Conservation (phyloP, 2,888 invertebrate species). For the Melikaiella ostensackeni region DNA sequence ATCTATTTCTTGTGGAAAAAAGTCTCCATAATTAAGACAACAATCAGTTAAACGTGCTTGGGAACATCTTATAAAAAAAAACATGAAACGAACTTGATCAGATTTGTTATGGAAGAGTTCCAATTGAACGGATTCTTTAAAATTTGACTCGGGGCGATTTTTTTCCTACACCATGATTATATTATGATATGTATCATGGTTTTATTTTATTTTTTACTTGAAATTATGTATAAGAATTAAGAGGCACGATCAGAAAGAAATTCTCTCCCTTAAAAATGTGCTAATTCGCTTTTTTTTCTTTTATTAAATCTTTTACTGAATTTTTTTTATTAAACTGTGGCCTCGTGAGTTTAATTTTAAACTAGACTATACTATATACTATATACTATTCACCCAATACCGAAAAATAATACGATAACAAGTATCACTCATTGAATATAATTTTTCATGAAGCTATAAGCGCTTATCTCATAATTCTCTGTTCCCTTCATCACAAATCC, state of each 20-base stretch:
- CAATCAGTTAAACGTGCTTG: constrained; percentile 74
- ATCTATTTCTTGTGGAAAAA: background rate
- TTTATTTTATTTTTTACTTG: background rate
- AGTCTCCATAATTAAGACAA: constrained; percentile 60
- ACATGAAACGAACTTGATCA: constrained; percentile 77
- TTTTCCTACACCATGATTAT: constrained; percentile 41
- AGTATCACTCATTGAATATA: constrained; percentile 30
- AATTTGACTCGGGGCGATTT: constrained; percentile 70
- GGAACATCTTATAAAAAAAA: constrained; percentile 70
- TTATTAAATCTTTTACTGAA: background rate
- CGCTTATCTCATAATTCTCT: background rate
- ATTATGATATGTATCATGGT: background rate
- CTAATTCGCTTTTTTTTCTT: background rate
- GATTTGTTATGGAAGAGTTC: constrained; percentile 77
- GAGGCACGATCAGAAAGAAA: constrained; percentile 21
- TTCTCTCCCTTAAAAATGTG: background rate
- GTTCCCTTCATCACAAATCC: constrained; percentile 32
- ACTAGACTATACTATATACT: background rate
- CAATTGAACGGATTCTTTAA: constrained; percentile 63
- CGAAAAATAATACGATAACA: constrained; percentile 20
- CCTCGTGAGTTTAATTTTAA: no score
- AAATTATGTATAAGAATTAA: background rate
- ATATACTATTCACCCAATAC: constrained; percentile 21
- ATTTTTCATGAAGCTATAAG: constrained; percentile 3
- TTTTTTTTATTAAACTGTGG: background rate